Conservation (phyloP, 2,797 vertebrate species). For the Takifugu ocellatus region DNA sequence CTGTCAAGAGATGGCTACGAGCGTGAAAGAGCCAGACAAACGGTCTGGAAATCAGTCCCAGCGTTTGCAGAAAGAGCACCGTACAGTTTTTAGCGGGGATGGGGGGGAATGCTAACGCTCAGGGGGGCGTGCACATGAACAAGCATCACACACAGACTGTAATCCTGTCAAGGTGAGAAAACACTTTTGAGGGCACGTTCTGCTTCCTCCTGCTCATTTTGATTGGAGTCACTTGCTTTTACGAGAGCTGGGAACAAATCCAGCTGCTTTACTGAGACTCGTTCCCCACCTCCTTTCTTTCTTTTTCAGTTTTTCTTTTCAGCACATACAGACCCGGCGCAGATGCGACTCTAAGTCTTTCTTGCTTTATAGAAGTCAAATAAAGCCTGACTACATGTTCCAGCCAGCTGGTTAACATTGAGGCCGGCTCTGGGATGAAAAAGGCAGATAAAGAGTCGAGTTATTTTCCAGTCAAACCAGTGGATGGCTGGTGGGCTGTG, state of each 20-base stretch:
- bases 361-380: constrained; percentile 92
- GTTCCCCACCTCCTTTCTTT: constrained; percentile 14
- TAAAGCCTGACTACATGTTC: constrained; percentile 81
- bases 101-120: constrained; percentile 15
- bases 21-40: constrained; percentile 54
- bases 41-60: constrained; percentile 47
- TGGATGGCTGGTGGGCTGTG: constrained; percentile 71
- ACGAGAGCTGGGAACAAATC: constrained; percentile 57
- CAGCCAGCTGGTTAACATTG: constrained; percentile 87
- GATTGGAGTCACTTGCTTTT: constrained; percentile 64
- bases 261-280: constrained; percentile 66
- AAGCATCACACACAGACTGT: background rate
- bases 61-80: constrained; percentile 27
- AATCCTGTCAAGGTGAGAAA: constrained; percentile 9
- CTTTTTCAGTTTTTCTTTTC: constrained; percentile 6
- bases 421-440: constrained; percentile 74
- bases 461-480: constrained; percentile 57
- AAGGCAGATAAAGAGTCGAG: constrained; percentile 56
- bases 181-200: constrained; percentile 36
- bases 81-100: constrained; percentile 25
- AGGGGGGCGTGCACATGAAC: background rate
- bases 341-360: constrained; percentile 81
- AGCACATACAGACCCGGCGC: constrained; percentile 70
- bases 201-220: constrained; percentile 40
- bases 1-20: constrained; percentile 57